phyloP scores from a whole-genome alignment of 2,113 vertebrate genomes.

The Emydocephalus ijimae region DNA sequence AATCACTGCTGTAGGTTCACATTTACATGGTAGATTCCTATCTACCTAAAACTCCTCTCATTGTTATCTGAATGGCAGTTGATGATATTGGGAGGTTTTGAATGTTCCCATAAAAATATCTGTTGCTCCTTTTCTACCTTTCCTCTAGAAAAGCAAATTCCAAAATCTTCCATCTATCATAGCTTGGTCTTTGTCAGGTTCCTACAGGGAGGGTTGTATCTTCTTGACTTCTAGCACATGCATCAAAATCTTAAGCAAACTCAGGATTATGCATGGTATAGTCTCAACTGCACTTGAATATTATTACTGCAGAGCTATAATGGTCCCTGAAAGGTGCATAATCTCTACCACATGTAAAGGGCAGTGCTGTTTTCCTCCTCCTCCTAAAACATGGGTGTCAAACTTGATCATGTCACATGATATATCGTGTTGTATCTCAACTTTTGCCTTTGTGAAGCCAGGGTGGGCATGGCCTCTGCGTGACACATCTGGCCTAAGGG shows the following conservation, averaged over 20 bases:
- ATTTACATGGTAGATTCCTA: not conserved
- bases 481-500: too few species aligned
- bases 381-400: not conserved
- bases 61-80: not conserved
- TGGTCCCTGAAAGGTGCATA: not conserved
- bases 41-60: not conserved
- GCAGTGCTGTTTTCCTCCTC: not conserved
- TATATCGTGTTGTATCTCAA: too few species aligned
- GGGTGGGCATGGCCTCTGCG: too few species aligned
- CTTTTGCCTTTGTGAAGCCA: too few species aligned
- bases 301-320: not conserved
- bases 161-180: not conserved
- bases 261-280: not conserved
- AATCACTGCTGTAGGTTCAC: not conserved
- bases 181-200: not conserved
- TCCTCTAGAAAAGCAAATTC: not conserved
- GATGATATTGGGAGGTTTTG: not conserved
- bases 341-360: not conserved
- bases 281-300: not conserved
- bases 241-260: not conserved
- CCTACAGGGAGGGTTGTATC: not conserved
- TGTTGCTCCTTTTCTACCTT: not conserved
- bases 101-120: not conserved
- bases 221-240: not conserved
- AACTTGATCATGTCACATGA: too few species aligned